phyloP scores from a whole-genome alignment of 2,888 invertebrate genomes.

The Cryptocephalus moraei region DNA sequence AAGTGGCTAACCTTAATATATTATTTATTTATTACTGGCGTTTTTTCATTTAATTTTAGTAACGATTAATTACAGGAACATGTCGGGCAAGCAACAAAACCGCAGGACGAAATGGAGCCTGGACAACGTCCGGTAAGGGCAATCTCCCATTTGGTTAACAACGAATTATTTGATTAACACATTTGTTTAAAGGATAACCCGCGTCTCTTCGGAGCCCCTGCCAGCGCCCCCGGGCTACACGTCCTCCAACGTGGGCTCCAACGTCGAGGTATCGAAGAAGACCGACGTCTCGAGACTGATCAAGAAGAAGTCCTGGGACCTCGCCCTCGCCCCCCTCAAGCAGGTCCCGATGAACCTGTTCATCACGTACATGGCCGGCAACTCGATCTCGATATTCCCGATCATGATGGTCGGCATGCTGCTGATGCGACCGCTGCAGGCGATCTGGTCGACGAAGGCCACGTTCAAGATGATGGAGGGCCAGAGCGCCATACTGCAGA shows the following conservation, averaged over 20 bases:
- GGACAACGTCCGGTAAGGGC: slow-evolving; percentile 29
- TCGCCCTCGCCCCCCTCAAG: slow-evolving; percentile 89
- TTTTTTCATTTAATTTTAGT: no score
- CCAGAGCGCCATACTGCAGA: slow-evolving; percentile 80
- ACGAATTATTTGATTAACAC: neutral
- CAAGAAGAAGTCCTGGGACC: slow-evolving; percentile 93
- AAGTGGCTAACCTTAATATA: slow-evolving; percentile 7
- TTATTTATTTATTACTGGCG: slow-evolving; percentile 5
- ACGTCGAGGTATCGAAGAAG: slow-evolving; percentile 72
- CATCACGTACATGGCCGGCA: slow-evolving; percentile 99
- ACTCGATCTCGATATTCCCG: slow-evolving; percentile 97
- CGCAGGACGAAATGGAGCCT: slow-evolving; percentile 34
- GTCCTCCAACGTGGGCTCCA: slow-evolving; percentile 58
- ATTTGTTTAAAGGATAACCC: slow-evolving; percentile 16
- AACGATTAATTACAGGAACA: slow-evolving; percentile 1
- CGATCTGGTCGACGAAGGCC: slow-evolving; percentile 79
- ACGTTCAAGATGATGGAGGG: slow-evolving; percentile 94
- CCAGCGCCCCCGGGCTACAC: slow-evolving; percentile 80
- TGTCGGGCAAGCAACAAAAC: slow-evolving; percentile 19
- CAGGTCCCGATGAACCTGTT: slow-evolving; percentile 99
- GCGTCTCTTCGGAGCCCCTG: slow-evolving; percentile 32
- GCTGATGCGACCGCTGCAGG: slow-evolving; percentile 91
- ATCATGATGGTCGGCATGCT: slow-evolving; percentile 99
- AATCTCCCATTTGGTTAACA: neutral
- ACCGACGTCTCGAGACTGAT: slow-evolving; percentile 74